These are phyloP conservation scores for Struthio camelus DNA, from an alignment of 2,113 vertebrate species.

Conservation along the genomic window DNA sequence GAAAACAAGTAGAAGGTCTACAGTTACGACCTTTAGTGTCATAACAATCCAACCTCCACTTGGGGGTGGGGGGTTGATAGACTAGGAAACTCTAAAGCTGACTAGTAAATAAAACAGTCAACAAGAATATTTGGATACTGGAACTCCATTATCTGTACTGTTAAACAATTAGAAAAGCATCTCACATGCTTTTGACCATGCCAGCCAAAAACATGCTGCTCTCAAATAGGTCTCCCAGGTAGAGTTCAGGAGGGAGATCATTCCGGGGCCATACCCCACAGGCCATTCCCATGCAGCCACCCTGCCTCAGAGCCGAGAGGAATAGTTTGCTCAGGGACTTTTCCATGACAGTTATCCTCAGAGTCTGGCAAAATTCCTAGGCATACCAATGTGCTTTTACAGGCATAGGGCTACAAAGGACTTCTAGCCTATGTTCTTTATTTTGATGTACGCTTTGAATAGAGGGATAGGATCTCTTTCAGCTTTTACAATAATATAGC, in stretches of 20 bases:
- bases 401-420: background rate
- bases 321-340: accelerated
- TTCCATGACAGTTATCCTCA: background rate
- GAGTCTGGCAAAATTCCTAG: background rate
- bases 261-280: background rate
- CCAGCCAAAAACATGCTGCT: background rate
- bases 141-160: background rate
- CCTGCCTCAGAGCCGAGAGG: background rate
- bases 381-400: background rate
- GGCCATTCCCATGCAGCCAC: background rate
- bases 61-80: background rate
- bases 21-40: background rate
- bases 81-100: background rate
- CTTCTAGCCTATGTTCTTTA: background rate
- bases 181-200: background rate
- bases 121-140: background rate
- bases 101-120: background rate
- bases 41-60: background rate
- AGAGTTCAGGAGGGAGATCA: accelerated
- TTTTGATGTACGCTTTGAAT: background rate
- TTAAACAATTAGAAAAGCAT: background rate
- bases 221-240: accelerated
- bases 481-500: background rate
- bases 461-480: background rate
- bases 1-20: background rate